Evolutionary conservation across 2,888 invertebrate species (phyloP).

Genomic region (Synanthedon myopaeformis): DNA sequence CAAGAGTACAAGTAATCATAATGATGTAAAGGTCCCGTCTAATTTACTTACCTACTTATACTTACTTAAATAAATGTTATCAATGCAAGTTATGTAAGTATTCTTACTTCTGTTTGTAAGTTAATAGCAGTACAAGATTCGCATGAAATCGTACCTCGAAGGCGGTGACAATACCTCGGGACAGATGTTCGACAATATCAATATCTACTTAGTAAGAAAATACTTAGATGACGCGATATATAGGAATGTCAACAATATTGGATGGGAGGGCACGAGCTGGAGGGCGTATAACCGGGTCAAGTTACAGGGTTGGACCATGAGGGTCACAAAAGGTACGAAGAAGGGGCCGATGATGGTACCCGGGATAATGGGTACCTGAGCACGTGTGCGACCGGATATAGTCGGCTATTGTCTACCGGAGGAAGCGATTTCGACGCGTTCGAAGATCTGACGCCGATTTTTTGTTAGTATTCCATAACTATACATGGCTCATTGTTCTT

Average conservation of each 20-base stretch:
- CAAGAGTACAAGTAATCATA: no score
- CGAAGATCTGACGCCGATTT: slow-evolving; percentile 56
- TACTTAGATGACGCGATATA: slow-evolving; percentile 5
- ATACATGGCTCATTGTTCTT: neutral
- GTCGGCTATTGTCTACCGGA: slow-evolving; percentile 59
- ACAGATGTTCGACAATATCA: slow-evolving; percentile 48
- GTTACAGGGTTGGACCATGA: slow-evolving; percentile 50
- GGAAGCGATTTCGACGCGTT: slow-evolving; percentile 63
- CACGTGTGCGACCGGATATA: slow-evolving; percentile 67
- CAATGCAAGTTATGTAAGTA: no score
- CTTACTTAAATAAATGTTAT: no score
- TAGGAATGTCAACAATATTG: slow-evolving; percentile 27
- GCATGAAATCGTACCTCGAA: neutral
- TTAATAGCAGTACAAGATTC: neutral
- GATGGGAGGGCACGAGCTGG: slow-evolving; percentile 59
- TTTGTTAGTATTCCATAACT: slow-evolving; percentile 14
- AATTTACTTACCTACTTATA: no score
- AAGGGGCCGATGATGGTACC: slow-evolving; percentile 26
- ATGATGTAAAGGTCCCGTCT: no score
- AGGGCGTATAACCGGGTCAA: slow-evolving; percentile 62
- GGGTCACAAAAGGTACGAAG: slow-evolving; percentile 43
- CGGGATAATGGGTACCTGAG: slow-evolving; percentile 66
- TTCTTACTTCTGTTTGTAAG: neutral
- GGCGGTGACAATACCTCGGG: slow-evolving; percentile 16
- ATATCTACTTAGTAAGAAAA: slow-evolving; percentile 17